These are phyloP conservation scores for Acanthis flammea DNA, from an alignment of 2,797 vertebrate genomes.

Conservation along the genomic window DNA sequence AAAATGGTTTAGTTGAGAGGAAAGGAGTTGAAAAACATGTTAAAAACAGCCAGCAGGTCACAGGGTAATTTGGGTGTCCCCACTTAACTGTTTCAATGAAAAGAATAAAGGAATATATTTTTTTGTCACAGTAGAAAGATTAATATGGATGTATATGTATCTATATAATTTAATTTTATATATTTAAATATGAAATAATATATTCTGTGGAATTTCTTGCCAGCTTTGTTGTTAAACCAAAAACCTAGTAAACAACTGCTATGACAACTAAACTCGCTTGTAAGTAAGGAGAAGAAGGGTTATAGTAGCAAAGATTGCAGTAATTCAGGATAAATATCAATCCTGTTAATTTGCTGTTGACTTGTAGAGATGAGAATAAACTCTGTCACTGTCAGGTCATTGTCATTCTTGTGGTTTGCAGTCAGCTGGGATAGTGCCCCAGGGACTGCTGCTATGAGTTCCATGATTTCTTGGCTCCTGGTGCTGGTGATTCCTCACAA, in stretches of 20 bases:
- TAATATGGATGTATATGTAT: not conserved
- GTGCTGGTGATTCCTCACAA: accelerated
- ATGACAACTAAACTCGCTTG: not conserved
- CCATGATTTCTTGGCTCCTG: not conserved
- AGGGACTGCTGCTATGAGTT: not conserved
- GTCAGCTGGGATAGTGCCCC: not conserved
- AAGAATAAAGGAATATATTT: not conserved
- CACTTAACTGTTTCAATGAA: not conserved
- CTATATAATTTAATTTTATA: not conserved
- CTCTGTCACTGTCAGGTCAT: not conserved
- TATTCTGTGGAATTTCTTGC: not conserved
- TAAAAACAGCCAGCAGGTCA: not conserved
- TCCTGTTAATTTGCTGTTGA: not conserved
- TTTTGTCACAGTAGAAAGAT: not conserved
- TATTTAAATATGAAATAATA: not conserved
- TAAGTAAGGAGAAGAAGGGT: not conserved
- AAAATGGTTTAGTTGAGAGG: not conserved
- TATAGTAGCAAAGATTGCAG: not conserved
- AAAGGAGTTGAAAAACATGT: not conserved
- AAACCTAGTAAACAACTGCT: not conserved
- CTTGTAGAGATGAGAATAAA: not conserved
- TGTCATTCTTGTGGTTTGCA: not conserved
- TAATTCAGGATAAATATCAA: not conserved
- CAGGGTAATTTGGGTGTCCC: not conserved
- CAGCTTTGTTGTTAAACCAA: not conserved